Conservation (phyloP, 2,888 invertebrate genomes). For the Chloromyia formosa region DNA sequence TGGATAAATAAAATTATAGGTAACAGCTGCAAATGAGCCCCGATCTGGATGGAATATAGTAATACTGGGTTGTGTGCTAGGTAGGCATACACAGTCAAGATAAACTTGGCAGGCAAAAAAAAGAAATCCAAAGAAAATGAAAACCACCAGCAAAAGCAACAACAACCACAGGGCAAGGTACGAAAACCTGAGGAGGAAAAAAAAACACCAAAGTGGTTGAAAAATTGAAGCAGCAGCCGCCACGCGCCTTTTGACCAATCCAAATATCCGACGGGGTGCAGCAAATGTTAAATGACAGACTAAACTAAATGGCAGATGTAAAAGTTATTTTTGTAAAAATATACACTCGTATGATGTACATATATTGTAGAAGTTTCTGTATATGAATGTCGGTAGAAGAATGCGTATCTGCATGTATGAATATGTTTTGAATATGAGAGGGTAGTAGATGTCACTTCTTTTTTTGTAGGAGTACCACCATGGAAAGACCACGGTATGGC, state of each 20-base stretch:
- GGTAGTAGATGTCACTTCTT: too few relatives aligned
- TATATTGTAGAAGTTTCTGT: background rate
- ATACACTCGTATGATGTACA: background rate
- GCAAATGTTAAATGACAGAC: constrained; percentile 42
- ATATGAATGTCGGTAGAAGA: too few relatives aligned
- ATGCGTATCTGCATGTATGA: too few relatives aligned
- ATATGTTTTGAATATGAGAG: too few relatives aligned
- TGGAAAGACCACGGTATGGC: too few relatives aligned
- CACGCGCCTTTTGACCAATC: constrained; percentile 46
- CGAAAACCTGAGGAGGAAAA: background rate
- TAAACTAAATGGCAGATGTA: constrained; percentile 36
- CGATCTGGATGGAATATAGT: background rate
- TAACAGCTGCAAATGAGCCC: constrained; percentile 32
- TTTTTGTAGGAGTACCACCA: too few relatives aligned
- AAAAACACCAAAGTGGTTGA: background rate
- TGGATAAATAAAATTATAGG: constrained; percentile 30
- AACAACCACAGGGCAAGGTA: constrained; percentile 3
- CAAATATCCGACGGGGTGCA: constrained; percentile 28
- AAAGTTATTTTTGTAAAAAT: constrained; percentile 9
- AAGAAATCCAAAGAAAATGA: background rate
- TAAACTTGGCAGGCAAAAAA: constrained; percentile 17
- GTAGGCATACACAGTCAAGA: background rate
- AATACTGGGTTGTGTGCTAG: background rate
- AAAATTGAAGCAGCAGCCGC: constrained; percentile 43
- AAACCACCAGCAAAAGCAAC: background rate